These are phyloP conservation scores for Doryteuthis pealeii DNA, from an alignment of 1,140 invertebrate species.

Conservation along the genomic window DNA sequence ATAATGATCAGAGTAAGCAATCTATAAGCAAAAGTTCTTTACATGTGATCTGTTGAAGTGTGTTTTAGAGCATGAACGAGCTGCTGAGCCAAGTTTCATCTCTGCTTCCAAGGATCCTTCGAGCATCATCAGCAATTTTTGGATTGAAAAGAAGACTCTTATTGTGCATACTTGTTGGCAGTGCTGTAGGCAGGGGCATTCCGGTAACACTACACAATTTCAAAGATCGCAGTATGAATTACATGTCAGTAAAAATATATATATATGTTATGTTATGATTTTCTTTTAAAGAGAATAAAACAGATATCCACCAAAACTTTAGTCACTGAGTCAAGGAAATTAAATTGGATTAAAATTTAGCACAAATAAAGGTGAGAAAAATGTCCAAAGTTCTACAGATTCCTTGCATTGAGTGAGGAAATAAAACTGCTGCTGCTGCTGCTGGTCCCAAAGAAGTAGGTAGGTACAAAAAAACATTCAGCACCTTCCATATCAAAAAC, in stretches of 20 bases:
- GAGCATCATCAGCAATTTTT: constrained; percentile 87
- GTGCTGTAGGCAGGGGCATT: constrained; percentile 85
- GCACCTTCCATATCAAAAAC: too few relatives aligned
- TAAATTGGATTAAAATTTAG: too few relatives aligned
- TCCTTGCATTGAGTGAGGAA: too few relatives aligned
- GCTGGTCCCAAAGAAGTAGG: too few relatives aligned
- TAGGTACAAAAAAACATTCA: too few relatives aligned
- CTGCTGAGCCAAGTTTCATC: constrained; percentile 78
- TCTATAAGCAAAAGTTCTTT: constrained; percentile 60
- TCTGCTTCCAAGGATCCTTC: constrained; percentile 79
- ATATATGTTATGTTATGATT: not conserved
- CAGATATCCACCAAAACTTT: too few relatives aligned
- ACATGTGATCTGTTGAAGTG: constrained; percentile 89
- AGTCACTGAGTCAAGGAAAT: too few relatives aligned
- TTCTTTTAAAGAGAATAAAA: too few relatives aligned
- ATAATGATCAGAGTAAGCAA: constrained; percentile 2
- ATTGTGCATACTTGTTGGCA: constrained; percentile 84
- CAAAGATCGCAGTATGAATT: constrained; percentile 6
- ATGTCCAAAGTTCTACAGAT: too few relatives aligned
- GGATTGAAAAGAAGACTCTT: constrained; percentile 86
- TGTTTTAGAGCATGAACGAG: constrained; percentile 82
- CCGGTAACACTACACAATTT: constrained; percentile 80
- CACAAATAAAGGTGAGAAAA: too few relatives aligned
- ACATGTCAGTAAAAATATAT: not conserved
- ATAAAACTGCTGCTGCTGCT: too few relatives aligned